A percentile compares a stretch with the other conserved stretches of the same genome.
These are phyloP conservation scores for Agelas oroides DNA, from an alignment of 37 sponge, comb jelly and placozoan species.

Conservation along the genomic window DNA sequence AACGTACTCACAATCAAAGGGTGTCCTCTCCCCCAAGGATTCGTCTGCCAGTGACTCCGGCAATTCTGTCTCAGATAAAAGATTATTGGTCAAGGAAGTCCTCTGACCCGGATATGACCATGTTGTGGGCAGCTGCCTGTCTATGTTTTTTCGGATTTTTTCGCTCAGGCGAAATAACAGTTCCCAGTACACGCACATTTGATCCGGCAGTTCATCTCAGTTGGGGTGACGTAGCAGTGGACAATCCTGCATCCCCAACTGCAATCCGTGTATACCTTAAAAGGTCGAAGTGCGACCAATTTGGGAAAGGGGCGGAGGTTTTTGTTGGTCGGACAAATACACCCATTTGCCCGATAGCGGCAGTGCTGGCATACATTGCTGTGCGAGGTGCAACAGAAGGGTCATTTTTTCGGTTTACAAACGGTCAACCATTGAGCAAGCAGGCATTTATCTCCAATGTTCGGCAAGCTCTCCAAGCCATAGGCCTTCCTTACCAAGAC, in stretches of 20 bases:
- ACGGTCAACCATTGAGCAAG: slow-evolving; percentile 11
- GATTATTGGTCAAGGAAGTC: neutral
- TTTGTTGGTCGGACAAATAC: slow-evolving; percentile 20
- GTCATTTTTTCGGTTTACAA: neutral
- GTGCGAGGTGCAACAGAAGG: slow-evolving; percentile 7
- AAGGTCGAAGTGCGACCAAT: no score
- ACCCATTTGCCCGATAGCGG: slow-evolving; percentile 40
- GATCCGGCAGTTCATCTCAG: slow-evolving; percentile 6
- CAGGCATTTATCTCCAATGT: neutral
- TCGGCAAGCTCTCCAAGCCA: neutral
- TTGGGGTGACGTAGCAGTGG: slow-evolving; percentile 17
- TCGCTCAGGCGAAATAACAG: slow-evolving; percentile 32
- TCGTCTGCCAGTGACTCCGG: slow-evolving; percentile 59
- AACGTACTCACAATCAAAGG: neutral
- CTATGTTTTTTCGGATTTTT: slow-evolving; percentile 53
- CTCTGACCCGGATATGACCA: neutral
- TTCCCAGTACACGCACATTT: neutral
- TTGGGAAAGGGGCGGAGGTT: slow-evolving; percentile 45
- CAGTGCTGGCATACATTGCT: slow-evolving; percentile 24
- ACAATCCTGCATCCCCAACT: neutral
- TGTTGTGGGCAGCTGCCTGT: slow-evolving; percentile 25
- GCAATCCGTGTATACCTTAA: slow-evolving; percentile 6
- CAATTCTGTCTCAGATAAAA: slow-evolving; percentile 11
- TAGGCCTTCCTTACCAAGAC: neutral
- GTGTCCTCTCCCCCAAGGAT: neutral